These are phyloP conservation scores for Entelurus aequoreus DNA, from an alignment of 2,113 vertebrate genomes.

Conservation along the genomic window DNA sequence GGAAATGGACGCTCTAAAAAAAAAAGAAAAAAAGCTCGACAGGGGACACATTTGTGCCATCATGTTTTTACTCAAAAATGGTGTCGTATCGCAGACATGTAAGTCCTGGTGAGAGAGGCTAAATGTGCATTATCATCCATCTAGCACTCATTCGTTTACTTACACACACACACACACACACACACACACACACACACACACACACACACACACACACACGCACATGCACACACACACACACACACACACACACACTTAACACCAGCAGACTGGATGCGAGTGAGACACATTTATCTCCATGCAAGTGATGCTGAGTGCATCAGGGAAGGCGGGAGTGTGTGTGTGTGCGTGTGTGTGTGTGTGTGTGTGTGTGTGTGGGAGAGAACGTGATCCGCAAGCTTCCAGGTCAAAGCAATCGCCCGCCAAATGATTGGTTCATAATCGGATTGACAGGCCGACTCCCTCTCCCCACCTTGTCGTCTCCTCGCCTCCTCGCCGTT, in stretches of 20 bases:
- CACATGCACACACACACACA: slow-evolving; percentile 57
- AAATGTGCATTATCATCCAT: slow-evolving; percentile 69
- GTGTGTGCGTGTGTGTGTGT: slow-evolving; percentile 24
- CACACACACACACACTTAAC: slow-evolving; percentile 67
- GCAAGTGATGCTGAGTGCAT: slow-evolving; percentile 59
- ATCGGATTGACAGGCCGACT: slow-evolving; percentile 66
- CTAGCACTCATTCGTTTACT: slow-evolving; percentile 69
- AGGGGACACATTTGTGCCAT: slow-evolving; percentile 21
- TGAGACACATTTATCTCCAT: slow-evolving; percentile 69
- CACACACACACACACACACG: slow-evolving; percentile 59
- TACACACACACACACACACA: slow-evolving; percentile 55
- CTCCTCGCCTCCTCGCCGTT: slow-evolving; percentile 25
- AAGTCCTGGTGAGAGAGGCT: slow-evolving; percentile 49
- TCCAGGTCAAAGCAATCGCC: slow-evolving; percentile 62
- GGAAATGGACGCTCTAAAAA: slow-evolving; percentile 29
- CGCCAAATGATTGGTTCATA: slow-evolving; percentile 58
- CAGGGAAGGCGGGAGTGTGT: slow-evolving; percentile 15
- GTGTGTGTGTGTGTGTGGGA: slow-evolving; percentile 20
- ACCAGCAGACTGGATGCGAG: slow-evolving; percentile 60
- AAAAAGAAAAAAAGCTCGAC: slow-evolving; percentile 29
- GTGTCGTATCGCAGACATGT: slow-evolving; percentile 38
- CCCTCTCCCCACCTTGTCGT: slow-evolving; percentile 31
- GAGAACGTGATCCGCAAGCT: slow-evolving; percentile 52
- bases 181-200: slow-evolving; percentile 61
- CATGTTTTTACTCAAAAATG: slow-evolving; percentile 8